phyloP scores from a whole-genome alignment of 2,113 vertebrate species.

The Panthera uncia region DNA sequence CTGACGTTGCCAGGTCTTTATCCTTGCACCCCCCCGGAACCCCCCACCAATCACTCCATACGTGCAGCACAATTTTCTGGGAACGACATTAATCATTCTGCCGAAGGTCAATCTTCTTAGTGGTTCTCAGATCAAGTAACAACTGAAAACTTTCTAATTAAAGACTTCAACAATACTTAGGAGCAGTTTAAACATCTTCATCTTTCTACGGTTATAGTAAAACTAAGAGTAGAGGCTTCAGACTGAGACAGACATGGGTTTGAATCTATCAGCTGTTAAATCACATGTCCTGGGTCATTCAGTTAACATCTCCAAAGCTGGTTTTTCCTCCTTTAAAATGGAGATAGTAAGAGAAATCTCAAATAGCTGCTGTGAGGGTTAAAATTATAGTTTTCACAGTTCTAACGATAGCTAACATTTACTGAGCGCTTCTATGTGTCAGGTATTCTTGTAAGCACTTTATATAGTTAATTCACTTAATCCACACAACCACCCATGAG shows the following conservation, averaged over 20 bases:
- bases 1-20: background rate
- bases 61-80: background rate
- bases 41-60: background rate
- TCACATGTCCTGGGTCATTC: background rate
- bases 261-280: background rate
- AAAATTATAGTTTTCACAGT: background rate
- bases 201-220: background rate
- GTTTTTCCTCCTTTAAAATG: background rate
- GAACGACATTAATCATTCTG: background rate
- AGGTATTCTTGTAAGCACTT: background rate
- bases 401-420: background rate
- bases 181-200: background rate
- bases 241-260: background rate
- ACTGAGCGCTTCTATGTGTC: background rate
- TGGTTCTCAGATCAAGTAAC: background rate
- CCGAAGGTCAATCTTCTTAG: background rate
- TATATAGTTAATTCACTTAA: background rate
- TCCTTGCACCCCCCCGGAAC: too few relatives aligned
- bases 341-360: background rate
- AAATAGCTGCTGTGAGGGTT: background rate
- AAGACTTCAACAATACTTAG: background rate
- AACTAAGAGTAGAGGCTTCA: background rate
- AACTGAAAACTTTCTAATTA: background rate
- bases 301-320: background rate
- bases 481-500: background rate